Percentiles rank a stretch among this genome's conserved stretches.
These are phyloP conservation scores for Laticauda laticaudata DNA, from an alignment of 2,113 vertebrate genomes.

Conservation along the genomic window DNA sequence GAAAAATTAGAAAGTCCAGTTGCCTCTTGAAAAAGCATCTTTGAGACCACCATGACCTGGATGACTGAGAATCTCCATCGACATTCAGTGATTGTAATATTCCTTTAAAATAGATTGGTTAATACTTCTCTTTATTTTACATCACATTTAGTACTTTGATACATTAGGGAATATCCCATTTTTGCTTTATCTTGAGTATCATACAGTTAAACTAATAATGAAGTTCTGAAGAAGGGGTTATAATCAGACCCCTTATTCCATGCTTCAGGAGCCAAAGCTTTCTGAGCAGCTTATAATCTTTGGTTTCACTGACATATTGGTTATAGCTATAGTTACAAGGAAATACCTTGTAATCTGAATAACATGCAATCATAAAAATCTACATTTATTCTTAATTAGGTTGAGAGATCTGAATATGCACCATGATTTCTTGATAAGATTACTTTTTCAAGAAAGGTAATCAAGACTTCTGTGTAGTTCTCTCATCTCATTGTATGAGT, in stretches of 20 bases:
- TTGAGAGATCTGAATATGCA: conserved; percentile 31
- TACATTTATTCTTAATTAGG: neutral
- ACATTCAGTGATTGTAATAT: neutral
- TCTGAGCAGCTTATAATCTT: neutral
- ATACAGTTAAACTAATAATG: conserved; percentile 4
- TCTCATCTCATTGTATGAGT: neutral
- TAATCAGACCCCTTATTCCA: neutral
- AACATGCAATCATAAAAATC: neutral
- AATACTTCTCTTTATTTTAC: neutral
- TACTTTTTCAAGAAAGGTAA: conserved; percentile 27
- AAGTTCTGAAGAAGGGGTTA: conserved; percentile 3
- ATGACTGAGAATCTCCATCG: no score
- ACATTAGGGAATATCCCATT: neutral
- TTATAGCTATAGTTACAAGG: neutral
- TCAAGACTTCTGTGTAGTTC: conserved; percentile 26
- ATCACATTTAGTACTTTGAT: neutral
- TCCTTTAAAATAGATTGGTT: neutral
- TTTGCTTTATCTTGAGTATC: neutral
- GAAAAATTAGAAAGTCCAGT: no score
- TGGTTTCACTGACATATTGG: neutral
- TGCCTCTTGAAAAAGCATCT: no score
- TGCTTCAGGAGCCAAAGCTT: neutral
- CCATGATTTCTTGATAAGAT: conserved; percentile 52
- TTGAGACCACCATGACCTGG: no score
- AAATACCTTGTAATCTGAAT: neutral